Conservation (phyloP, 2,888 invertebrate genomes). For the Pimpla rufipes region DNA sequence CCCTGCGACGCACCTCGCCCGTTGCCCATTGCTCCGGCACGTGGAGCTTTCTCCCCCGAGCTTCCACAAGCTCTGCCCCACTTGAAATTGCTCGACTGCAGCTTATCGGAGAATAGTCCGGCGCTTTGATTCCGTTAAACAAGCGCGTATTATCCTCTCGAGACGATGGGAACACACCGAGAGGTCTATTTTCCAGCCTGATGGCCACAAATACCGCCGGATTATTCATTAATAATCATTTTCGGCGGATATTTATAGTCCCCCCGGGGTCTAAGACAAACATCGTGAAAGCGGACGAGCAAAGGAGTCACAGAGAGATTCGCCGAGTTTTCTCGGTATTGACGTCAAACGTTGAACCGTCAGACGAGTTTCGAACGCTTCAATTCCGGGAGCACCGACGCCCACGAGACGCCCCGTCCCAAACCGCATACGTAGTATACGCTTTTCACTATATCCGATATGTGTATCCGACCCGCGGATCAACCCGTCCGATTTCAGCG, state of each 20-base stretch:
- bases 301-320: constrained; percentile 38
- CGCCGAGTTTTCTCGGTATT: constrained; percentile 58
- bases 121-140: constrained; percentile 18
- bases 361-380: constrained; percentile 24
- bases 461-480: constrained; percentile 24
- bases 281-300: constrained; percentile 30
- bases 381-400: constrained; percentile 59
- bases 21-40: constrained; percentile 10
- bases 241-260: constrained; percentile 52
- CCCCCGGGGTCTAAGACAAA: constrained; percentile 32
- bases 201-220: constrained; percentile 5
- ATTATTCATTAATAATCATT: constrained; percentile 49
- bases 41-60: neutral
- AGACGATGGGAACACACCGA: constrained; percentile 23
- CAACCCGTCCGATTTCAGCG: constrained; percentile 20
- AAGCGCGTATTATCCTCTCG: neutral
- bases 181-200: constrained; percentile 18
- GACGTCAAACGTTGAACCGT: constrained; percentile 65
- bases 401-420: constrained; percentile 49
- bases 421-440: neutral
- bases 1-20: constrained; percentile 23
- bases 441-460: constrained; percentile 15
- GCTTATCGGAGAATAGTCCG: neutral
- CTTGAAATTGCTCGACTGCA: constrained; percentile 26
- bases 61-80: neutral